phyloP scores from a whole-genome alignment of 2,113 vertebrate genomes.

The Petaurus breviceps region DNA sequence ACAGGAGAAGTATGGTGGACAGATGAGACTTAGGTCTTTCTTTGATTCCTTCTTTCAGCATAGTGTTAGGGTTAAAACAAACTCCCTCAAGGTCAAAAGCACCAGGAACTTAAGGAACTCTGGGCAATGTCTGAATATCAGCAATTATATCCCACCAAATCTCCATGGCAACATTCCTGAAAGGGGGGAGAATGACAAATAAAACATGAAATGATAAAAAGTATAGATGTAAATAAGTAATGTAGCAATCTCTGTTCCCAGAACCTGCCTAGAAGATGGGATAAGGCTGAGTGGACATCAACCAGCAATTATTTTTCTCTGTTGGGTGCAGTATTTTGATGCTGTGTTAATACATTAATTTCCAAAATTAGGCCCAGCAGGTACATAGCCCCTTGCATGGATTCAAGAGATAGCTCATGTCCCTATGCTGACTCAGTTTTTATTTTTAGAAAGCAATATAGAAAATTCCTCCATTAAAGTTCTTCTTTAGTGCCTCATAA shows the following conservation, averaged over 20 bases:
- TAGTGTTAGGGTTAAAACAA: not conserved
- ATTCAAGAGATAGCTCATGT: not conserved
- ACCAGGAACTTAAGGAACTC: not conserved
- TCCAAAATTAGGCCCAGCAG: not conserved
- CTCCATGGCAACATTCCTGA: not conserved
- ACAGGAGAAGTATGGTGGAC: not conserved
- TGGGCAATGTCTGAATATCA: not conserved
- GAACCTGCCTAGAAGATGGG: not conserved
- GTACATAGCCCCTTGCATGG: not conserved
- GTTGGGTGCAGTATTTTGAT: not conserved
- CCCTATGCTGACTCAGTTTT: not conserved
- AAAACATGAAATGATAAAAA: not conserved
- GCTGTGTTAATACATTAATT: not conserved
- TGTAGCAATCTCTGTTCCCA: not conserved
- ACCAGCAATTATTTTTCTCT: not conserved
- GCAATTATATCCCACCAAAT: not conserved
- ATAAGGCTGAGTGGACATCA: not conserved
- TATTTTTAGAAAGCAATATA: not conserved
- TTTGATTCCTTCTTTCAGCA: not conserved
- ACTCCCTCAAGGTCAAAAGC: not conserved
- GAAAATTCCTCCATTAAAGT: conserved; percentile 3
- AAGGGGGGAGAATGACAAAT: not conserved
- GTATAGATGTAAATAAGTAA: not conserved
- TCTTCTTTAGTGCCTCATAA: not conserved
- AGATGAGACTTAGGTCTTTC: not conserved